Conservation (phyloP, 2,113 vertebrate genomes). For the Cyphomyrus plagiostoma region DNA sequence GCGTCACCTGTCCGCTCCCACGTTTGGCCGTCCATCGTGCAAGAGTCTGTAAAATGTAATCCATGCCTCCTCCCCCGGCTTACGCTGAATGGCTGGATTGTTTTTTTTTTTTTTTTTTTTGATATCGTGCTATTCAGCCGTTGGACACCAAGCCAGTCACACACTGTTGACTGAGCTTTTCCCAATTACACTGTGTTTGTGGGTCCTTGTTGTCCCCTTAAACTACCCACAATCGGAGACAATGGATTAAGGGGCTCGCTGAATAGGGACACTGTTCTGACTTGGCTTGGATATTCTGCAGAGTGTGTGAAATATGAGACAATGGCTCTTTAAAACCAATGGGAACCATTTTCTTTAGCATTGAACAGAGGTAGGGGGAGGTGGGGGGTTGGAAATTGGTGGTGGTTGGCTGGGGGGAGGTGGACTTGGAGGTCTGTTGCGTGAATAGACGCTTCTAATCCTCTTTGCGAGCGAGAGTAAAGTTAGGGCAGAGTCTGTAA, state of each 20-base stretch:
- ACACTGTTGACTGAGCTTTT: slow-evolving; percentile 16
- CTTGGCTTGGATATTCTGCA: slow-evolving; percentile 28
- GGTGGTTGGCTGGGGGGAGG: neutral
- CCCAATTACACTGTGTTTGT: slow-evolving; percentile 21
- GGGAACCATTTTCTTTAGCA: slow-evolving; percentile 41
- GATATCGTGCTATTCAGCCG: slow-evolving; percentile 7
- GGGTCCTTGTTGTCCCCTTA: slow-evolving; percentile 24
- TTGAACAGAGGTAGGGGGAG: slow-evolving; percentile 28
- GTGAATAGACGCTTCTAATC: slow-evolving; percentile 44
- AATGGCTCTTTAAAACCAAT: slow-evolving; percentile 46
- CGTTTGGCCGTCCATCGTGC: neutral
- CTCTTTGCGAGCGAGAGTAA: slow-evolving; percentile 32
- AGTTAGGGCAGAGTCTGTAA: slow-evolving; percentile 32
- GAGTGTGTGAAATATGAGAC: slow-evolving; percentile 44
- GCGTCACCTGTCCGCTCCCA: slow-evolving; percentile 11
- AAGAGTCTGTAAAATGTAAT: neutral
- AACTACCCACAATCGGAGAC: slow-evolving; percentile 14
- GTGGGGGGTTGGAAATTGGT: slow-evolving; percentile 18
- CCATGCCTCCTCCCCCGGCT: neutral
- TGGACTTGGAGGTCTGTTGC: slow-evolving; percentile 15
- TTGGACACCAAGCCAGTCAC: slow-evolving; percentile 17
- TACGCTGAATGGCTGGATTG: slow-evolving; percentile 17
- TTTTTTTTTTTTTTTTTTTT: neutral
- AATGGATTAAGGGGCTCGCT: slow-evolving; percentile 26
- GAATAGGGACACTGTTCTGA: slow-evolving; percentile 42